Evolutionary conservation across 35 echinoderm and acorn worm genomes (phyloP).

Genomic region (Heliocidaris erythrogramma): DNA sequence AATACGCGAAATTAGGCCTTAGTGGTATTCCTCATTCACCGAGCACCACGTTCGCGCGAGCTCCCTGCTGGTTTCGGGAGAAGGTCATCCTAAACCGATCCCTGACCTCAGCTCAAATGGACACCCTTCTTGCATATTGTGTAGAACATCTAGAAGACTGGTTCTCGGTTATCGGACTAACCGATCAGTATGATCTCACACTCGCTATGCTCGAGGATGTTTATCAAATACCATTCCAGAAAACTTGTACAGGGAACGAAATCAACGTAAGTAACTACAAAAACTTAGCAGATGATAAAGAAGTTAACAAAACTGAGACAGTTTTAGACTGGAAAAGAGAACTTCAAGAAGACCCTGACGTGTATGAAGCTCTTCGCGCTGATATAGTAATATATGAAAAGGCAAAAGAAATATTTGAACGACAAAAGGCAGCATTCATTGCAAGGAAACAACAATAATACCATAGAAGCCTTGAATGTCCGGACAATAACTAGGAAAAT

Average conservation of each 20-base stretch:
- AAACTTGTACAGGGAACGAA: constrained; percentile 51
- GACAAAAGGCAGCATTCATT: constrained; percentile 52
- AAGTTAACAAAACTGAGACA: neutral
- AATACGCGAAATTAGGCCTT: neutral
- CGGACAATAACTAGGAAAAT: neutral
- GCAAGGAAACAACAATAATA: neutral
- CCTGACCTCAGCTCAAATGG: constrained; percentile 43
- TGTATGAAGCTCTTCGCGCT: constrained; percentile 53
- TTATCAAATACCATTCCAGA: constrained; percentile 64
- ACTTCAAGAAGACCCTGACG: constrained; percentile 57
- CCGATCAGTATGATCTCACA: constrained; percentile 67
- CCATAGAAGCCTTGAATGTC: too few relatives aligned
- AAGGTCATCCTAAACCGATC: constrained; percentile 72
- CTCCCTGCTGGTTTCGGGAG: constrained; percentile 77
- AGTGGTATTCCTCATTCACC: constrained; percentile 25
- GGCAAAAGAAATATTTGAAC: constrained; percentile 67
- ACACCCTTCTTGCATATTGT: constrained; percentile 47
- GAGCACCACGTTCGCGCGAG: neutral
- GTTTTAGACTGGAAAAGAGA: constrained; percentile 58
- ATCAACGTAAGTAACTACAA: constrained; percentile 64
- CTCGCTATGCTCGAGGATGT: constrained; percentile 72
- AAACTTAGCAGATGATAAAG: constrained; percentile 46
- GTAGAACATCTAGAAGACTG: constrained; percentile 72
- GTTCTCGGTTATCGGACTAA: constrained; percentile 74
- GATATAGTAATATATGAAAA: constrained; percentile 70